Evolutionary conservation across 2,113 vertebrate genomes (phyloP).

Genomic region (Clinocottus analis): DNA sequence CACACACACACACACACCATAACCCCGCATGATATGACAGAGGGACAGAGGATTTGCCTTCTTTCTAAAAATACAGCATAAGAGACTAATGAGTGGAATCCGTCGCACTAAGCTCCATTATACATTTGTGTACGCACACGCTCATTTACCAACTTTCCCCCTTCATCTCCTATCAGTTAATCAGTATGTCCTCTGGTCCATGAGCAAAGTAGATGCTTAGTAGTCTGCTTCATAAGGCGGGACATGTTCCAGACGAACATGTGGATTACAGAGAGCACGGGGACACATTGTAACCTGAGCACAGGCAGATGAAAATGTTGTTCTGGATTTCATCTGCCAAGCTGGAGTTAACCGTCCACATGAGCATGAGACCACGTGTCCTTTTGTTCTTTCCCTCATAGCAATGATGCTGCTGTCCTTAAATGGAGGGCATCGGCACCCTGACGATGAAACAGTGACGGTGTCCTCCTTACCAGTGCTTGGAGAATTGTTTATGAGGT

Average conservation of each 20-base stretch:
- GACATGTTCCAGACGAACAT: conserved; percentile 72
- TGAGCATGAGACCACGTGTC: conserved; percentile 33
- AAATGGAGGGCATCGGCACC: conserved; percentile 20
- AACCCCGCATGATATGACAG: conserved; percentile 53
- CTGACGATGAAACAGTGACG: neutral
- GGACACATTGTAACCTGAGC: conserved; percentile 61
- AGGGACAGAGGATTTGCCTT: conserved; percentile 61
- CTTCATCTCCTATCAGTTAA: conserved; percentile 7
- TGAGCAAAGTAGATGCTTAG: conserved; percentile 56
- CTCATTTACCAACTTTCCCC: conserved; percentile 47
- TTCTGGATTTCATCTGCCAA: conserved; percentile 44
- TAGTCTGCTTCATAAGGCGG: conserved; percentile 52
- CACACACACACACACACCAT: conserved; percentile 31
- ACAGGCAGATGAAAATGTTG: conserved; percentile 46
- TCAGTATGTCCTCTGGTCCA: conserved; percentile 17
- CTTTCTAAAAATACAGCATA: conserved; percentile 57
- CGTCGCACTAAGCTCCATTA: conserved; percentile 54
- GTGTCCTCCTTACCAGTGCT: conserved; percentile 17
- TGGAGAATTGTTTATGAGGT: neutral
- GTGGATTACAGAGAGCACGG: conserved; percentile 68
- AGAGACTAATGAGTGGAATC: conserved; percentile 53
- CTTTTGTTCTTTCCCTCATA: conserved; percentile 21
- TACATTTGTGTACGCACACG: conserved; percentile 40
- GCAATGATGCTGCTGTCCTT: conserved; percentile 17
- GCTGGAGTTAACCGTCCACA: conserved; percentile 47